Evolutionary conservation across 2,113 vertebrate genomes (phyloP).

Genomic region (Budorcas taxicolor): DNA sequence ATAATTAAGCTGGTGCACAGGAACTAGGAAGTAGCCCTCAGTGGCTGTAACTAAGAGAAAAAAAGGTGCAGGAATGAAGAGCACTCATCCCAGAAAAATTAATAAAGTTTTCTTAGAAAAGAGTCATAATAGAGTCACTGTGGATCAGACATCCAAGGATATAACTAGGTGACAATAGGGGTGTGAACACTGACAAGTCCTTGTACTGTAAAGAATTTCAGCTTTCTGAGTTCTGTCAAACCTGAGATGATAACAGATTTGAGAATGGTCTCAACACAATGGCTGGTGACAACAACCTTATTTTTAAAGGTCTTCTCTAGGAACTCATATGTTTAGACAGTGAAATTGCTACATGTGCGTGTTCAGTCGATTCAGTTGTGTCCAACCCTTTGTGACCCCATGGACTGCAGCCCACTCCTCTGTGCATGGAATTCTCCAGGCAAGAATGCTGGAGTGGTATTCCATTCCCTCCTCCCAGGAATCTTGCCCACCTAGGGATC

Average conservation of each 20-base stretch:
- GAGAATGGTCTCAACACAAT: background rate
- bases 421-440: background rate
- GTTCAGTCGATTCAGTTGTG: background rate
- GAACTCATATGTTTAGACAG: background rate
- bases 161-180: background rate
- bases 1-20: background rate
- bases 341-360: background rate
- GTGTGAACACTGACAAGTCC: background rate
- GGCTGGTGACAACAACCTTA: background rate
- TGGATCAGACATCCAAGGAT: background rate
- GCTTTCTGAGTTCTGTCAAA: background rate
- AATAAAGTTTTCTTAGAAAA: background rate
- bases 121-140: background rate
- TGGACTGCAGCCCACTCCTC: background rate
- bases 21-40: background rate
- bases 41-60: background rate
- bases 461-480: background rate
- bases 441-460: background rate
- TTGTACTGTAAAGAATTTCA: background rate
- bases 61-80: background rate
- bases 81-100: background rate
- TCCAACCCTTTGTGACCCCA: background rate
- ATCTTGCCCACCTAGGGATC: background rate
- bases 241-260: background rate
- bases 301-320: background rate